Conservation (phyloP, 1,140 invertebrate species). For the Chironomus tepperi region DNA sequence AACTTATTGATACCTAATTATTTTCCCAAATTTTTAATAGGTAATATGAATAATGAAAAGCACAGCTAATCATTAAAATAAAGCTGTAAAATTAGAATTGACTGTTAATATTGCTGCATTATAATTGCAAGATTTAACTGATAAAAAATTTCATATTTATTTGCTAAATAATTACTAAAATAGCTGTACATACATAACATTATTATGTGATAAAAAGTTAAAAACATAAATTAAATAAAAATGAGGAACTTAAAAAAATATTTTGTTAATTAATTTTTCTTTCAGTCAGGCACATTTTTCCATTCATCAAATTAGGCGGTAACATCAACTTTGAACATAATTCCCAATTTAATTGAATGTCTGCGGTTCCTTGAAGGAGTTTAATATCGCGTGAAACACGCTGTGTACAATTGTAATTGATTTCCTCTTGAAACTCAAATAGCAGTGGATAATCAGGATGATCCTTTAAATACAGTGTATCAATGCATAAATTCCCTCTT, state of each 20-base stretch:
- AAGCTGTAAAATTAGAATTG: no score
- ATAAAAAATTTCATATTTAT: no score
- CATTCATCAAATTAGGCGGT: not conserved
- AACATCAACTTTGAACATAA: not conserved
- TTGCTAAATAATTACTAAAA: no score
- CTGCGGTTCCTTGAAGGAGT: not conserved
- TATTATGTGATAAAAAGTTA: not conserved
- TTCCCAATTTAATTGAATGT: not conserved
- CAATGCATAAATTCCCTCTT: not conserved
- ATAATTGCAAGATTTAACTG: no score
- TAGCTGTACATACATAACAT: not conserved
- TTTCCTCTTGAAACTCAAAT: not conserved
- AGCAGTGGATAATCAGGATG: not conserved
- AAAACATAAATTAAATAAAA: not conserved
- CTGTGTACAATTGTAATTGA: not conserved
- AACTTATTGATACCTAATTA: no score
- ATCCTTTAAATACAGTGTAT: not conserved
- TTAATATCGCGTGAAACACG: not conserved
- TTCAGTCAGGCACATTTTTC: not conserved
- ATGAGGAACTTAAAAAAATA: not conserved
- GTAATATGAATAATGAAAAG: no score
- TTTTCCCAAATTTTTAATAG: no score
- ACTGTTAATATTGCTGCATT: no score
- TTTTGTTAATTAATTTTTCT: not conserved
- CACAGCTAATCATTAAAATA: no score